Base-by-base conservation (phyloP, 1,140 invertebrate species). In the Drosophila kurseongensis region DNA sequence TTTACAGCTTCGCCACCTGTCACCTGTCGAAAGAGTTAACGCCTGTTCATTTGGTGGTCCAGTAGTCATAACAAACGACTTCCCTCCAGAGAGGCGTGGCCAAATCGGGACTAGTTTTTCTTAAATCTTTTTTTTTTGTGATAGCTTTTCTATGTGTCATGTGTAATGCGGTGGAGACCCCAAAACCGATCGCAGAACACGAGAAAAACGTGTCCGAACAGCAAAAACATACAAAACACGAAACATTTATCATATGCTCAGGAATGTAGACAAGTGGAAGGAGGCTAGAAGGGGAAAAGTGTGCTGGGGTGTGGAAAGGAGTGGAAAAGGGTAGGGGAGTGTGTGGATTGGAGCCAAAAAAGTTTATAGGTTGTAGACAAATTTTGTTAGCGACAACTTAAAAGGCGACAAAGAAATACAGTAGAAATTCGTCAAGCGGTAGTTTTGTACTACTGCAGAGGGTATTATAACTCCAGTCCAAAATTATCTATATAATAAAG, bases 301-400 rank as follows among this genome's bases (percentile, higher is more conserved):
- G 45, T 23, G 45, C 23, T n/a, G 45, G 45, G 45, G 18, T 8
- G 18, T n/a, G 23, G 32, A 44, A 38, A 36, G 69, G 41, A 54
- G 38, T 35, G 32, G 67, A 9, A 14, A 32, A 12, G 5, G 29
- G 48, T 27, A 27, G 48, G 41, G 45, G 58, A 32, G 32, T 14
- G 36, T n/a, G 59, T 12, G 36, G 59, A 58, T 35, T 63, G n/a
- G 12, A 58, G 29, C 29, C 55, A 73, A 82, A 71, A 84, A 68
- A 77, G 81, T 80, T 83, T 85, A 80, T 63, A 68, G 50, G n/a
- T 47, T 76, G 80, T 80, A 74, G 77, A 85, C 80, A 84, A 85
- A 84, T 84, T 84, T 85, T 57, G 55, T 44, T 59, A 16, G 38
- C 56, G 35, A 63, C 55, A 65, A 63, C 29, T 47, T 40, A 32